phyloP scores from a whole-genome alignment of 2,797 vertebrate genomes.

The Clarias pachynema region DNA sequence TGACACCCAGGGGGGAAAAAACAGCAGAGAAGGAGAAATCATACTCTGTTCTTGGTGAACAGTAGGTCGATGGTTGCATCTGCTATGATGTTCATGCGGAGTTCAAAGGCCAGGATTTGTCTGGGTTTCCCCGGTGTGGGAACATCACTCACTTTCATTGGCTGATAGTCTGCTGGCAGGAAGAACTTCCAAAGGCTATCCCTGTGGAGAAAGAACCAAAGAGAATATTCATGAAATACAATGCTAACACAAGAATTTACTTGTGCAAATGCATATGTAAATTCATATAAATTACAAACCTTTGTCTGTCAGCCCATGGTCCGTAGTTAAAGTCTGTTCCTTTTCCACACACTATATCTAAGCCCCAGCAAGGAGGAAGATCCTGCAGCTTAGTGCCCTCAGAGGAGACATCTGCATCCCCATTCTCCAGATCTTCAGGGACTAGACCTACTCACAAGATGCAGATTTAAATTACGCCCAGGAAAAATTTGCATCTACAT shows the following conservation, averaged over 20 bases:
- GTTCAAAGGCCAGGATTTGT: slow-evolving; percentile 96
- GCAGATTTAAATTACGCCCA: slow-evolving; percentile 15
- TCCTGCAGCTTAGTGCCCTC: slow-evolving; percentile 94
- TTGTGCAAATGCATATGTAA: not conserved
- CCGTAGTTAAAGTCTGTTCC: slow-evolving; percentile 99
- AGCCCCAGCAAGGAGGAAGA: slow-evolving; percentile 94
- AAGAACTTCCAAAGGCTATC: slow-evolving; percentile 99
- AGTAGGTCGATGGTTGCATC: slow-evolving; percentile 98
- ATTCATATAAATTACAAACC: slow-evolving; percentile 69
- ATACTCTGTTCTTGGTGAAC: slow-evolving; percentile 98
- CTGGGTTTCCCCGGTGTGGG: slow-evolving; percentile 87
- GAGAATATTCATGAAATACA: not conserved
- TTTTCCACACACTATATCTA: slow-evolving; percentile 98
- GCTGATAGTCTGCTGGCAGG: slow-evolving; percentile 94
- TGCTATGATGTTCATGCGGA: slow-evolving; percentile 99
- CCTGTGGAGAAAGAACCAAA: slow-evolving; percentile 66
- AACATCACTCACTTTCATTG: slow-evolving; percentile 90
- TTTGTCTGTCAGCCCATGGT: slow-evolving; percentile 96
- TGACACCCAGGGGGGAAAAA: not conserved
- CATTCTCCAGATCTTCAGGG: slow-evolving; percentile 85
- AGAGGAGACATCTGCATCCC: slow-evolving; percentile 80
- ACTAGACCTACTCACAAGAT: slow-evolving; percentile 81
- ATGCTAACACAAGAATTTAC: not conserved
- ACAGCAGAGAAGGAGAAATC: not conserved
- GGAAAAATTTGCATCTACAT: not conserved